These are phyloP conservation scores for Anoplolepis gracilipes DNA, from an alignment of 1,140 invertebrate species.

Conservation along the genomic window DNA sequence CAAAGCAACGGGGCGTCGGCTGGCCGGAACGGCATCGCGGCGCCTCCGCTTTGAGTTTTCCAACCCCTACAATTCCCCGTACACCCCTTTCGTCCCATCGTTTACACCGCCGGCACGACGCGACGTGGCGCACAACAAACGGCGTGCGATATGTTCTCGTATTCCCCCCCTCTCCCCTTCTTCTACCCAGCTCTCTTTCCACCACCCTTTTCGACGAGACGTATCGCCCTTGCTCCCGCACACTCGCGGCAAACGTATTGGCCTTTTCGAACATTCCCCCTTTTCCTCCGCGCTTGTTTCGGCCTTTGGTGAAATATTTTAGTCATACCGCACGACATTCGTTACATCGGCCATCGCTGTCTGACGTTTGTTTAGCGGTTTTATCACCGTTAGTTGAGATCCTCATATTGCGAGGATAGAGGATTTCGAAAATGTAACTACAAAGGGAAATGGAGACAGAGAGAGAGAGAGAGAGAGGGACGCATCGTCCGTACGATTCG, in stretches of 20 bases:
- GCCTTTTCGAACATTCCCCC: slow-evolving; percentile 26
- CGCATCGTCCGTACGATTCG: not conserved
- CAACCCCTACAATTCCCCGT: slow-evolving; percentile 44
- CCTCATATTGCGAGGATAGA: not conserved
- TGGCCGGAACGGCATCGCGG: slow-evolving; percentile 55
- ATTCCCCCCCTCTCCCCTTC: not conserved
- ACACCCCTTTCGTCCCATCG: slow-evolving; percentile 18
- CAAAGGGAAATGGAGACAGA: not conserved
- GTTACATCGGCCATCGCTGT: not conserved
- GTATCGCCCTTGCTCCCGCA: slow-evolving; percentile 15
- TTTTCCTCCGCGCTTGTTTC: slow-evolving; percentile 2
- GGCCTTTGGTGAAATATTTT: slow-evolving; percentile 43
- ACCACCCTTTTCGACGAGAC: slow-evolving; percentile 43
- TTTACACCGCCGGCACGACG: slow-evolving; percentile 49
- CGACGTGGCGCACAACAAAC: slow-evolving; percentile 61
- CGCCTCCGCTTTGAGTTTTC: slow-evolving; percentile 60
- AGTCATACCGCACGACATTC: not conserved
- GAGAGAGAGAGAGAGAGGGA: not conserved
- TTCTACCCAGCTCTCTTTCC: not conserved
- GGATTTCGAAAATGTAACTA: not conserved
- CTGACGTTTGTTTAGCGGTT: slow-evolving; percentile 14
- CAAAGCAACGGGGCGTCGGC: slow-evolving; percentile 51
- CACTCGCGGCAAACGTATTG: slow-evolving; percentile 48
- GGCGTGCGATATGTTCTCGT: slow-evolving; percentile 56
- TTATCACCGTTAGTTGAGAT: slow-evolving; percentile 14